A percentile compares a stretch with the other conserved stretches of the same genome.
Evolutionary conservation across 2,113 vertebrate species (phyloP).

Genomic region (Pelodiscus sinensis): DNA sequence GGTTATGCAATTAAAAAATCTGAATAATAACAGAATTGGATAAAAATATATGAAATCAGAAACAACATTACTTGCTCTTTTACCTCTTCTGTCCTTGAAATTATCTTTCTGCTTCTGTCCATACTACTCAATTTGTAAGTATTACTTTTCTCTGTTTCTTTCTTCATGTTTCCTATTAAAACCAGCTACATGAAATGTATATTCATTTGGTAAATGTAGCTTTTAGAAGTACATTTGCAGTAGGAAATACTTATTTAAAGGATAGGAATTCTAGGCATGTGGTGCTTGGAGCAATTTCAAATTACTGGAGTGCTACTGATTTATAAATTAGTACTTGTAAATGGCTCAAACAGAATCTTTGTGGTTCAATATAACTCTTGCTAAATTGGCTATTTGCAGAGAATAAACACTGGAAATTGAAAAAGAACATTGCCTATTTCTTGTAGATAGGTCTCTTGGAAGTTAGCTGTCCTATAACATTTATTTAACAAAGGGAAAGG

Average conservation of each 20-base stretch:
- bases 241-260: not conserved
- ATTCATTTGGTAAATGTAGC: not conserved
- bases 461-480: not conserved
- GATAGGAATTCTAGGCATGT: not conserved
- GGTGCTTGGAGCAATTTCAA: conserved; percentile 11
- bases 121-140: not conserved
- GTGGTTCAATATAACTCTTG: not conserved
- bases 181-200: not conserved
- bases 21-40: not conserved
- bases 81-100: conserved; percentile 23
- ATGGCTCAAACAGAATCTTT: not conserved
- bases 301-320: not conserved
- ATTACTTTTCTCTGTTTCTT: not conserved
- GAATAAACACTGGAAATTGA: conserved; percentile 30
- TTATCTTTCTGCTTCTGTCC: not conserved
- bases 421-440: not conserved
- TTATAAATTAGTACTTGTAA: conserved; percentile 40
- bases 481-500: conserved; percentile 14
- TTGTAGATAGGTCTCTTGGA: not conserved
- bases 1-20: not conserved
- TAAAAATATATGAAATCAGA: conserved; percentile 6
- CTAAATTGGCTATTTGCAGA: conserved; percentile 42
- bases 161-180: not conserved
- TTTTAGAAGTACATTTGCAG: conserved; percentile 1
- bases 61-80: not conserved